Percentiles rank a stretch among this genome's conserved stretches.
Evolutionary conservation across 2,113 vertebrate species (phyloP).

Genomic region (Hippopotamus amphibius): DNA sequence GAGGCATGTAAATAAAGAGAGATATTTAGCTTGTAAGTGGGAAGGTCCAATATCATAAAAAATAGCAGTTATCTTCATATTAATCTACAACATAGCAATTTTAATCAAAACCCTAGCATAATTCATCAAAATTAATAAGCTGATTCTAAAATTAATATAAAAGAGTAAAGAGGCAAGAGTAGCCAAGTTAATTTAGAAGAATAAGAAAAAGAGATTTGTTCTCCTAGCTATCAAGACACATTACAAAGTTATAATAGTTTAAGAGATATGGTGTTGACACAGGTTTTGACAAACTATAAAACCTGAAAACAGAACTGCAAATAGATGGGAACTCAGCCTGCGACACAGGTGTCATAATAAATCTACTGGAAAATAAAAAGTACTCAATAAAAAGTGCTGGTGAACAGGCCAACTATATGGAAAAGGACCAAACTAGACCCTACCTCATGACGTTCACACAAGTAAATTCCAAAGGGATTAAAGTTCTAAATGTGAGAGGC

Average conservation of each 20-base stretch:
- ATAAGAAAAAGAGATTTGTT: neutral
- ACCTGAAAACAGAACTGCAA: neutral
- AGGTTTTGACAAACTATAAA: neutral
- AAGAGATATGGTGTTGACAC: neutral
- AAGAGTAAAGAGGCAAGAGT: neutral
- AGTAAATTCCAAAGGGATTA: neutral
- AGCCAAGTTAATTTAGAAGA: neutral
- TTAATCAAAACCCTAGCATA: neutral
- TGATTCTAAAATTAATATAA: conserved; percentile 22
- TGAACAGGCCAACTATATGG: neutral
- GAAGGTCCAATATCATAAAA: neutral
- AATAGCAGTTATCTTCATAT: conserved; percentile 14
- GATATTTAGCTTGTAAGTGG: neutral
- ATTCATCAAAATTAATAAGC: conserved; percentile 2
- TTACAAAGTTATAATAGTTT: conserved; percentile 4
- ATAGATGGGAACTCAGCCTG: neutral
- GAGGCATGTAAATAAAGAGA: neutral
- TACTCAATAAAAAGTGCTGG: neutral
- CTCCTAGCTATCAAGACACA: neutral
- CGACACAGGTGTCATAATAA: neutral
- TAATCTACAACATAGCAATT: neutral
- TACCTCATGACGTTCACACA: neutral
- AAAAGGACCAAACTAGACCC: neutral
- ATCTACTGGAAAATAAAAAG: neutral
- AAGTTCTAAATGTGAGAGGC: neutral